A percentile compares a stretch with the other conserved stretches of the same genome.
Conservation (phyloP, 2,113 vertebrate species). For the Triplophysa siluroides region DNA sequence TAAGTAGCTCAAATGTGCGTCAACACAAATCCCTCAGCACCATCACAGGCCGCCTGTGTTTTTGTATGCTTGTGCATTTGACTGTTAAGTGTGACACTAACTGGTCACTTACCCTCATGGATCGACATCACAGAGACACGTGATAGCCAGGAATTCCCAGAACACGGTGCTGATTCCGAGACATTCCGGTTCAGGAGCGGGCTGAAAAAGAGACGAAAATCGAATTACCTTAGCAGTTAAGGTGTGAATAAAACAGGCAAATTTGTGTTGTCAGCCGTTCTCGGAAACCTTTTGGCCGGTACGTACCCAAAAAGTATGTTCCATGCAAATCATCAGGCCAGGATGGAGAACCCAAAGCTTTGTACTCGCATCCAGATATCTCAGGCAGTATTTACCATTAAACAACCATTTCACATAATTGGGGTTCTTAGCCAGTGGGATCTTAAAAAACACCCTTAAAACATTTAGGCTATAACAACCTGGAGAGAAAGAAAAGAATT, state of each 20-base stretch:
- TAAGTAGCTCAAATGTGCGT: not conserved
- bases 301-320: not conserved
- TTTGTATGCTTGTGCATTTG: not conserved
- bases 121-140: conserved; percentile 31
- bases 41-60: not conserved
- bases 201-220: conserved; percentile 10
- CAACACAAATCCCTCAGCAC: conserved; percentile 4
- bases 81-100: conserved; percentile 4
- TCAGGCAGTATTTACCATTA: not conserved
- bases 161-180: conserved; percentile 6
- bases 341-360: conserved; percentile 10
- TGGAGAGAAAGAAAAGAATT: not conserved
- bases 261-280: conserved; percentile 35
- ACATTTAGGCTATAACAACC: not conserved
- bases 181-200: conserved; percentile 14
- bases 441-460: conserved; percentile 5
- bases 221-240: conserved; percentile 41
- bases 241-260: conserved; percentile 45
- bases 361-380: conserved; percentile 7
- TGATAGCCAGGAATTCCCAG: conserved; percentile 30
- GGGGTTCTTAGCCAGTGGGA: not conserved
- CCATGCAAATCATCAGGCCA: conserved; percentile 1
- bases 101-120: conserved; percentile 8
- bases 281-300: not conserved
- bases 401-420: conserved; percentile 10